Conservation (phyloP, 2,888 invertebrate species). For the Autographa gamma region DNA sequence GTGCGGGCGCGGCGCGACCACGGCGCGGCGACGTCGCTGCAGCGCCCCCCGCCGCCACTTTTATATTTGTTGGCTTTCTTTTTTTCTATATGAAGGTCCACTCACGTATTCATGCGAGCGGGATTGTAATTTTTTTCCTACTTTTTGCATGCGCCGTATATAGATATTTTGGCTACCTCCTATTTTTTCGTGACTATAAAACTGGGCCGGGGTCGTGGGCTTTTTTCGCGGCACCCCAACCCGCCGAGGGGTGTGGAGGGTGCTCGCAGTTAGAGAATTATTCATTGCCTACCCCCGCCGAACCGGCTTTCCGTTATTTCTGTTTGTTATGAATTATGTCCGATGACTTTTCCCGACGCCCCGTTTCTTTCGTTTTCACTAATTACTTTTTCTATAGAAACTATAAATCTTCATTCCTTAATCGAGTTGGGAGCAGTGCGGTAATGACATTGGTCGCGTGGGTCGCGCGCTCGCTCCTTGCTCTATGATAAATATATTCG, state of each 20-base stretch:
- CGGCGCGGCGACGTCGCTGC: slow-evolving; percentile 53
- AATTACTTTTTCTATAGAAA: slow-evolving; percentile 86
- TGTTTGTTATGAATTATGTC: slow-evolving; percentile 89
- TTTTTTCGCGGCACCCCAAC: slow-evolving; percentile 84
- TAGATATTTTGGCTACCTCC: slow-evolving; percentile 88
- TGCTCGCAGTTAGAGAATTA: slow-evolving; percentile 88
- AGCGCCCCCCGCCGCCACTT: slow-evolving; percentile 62
- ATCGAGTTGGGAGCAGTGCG: slow-evolving; percentile 58
- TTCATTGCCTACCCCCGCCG: slow-evolving; percentile 88
- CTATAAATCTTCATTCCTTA: slow-evolving; percentile 77
- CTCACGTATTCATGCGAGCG: slow-evolving; percentile 88
- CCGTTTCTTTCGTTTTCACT: slow-evolving; percentile 86
- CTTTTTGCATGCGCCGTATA: slow-evolving; percentile 84
- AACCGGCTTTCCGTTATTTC: slow-evolving; percentile 88
- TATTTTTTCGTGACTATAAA: slow-evolving; percentile 88
- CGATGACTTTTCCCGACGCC: slow-evolving; percentile 86
- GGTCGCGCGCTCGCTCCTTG: slow-evolving; percentile 27
- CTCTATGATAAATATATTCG: slow-evolving; percentile 60
- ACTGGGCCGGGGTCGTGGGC: slow-evolving; percentile 84
- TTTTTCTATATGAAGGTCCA: slow-evolving; percentile 85
- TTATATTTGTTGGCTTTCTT: slow-evolving; percentile 80
- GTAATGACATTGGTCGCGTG: slow-evolving; percentile 53
- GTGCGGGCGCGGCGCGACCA: slow-evolving; percentile 25
- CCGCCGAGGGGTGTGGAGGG: slow-evolving; percentile 75
- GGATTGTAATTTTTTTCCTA: slow-evolving; percentile 85